Evolutionary conservation across 2,113 vertebrate genomes (phyloP), one percentile per base, ranked within the genome.

Genomic region (Psilopogon haemacephalus): DNA sequence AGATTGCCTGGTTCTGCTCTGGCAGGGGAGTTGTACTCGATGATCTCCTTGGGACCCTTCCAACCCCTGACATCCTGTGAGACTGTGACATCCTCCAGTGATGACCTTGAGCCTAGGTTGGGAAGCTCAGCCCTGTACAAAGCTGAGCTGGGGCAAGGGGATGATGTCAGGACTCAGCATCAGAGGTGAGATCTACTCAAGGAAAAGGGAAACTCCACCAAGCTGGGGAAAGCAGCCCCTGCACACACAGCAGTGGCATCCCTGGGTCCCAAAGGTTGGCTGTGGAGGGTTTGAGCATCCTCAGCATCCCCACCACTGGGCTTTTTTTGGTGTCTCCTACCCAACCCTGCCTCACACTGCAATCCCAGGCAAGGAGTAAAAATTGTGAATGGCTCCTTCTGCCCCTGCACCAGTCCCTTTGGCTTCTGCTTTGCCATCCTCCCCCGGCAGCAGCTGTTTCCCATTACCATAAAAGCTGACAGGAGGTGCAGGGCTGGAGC

Each of bases 401-500:
- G 50, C 52, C 50, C 12, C 4, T 18, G 14, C 20, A 13, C 48
- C 56, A 14, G 55, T 54, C 35, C 85, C 84, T 84, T 92, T 65
- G n/a, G 32, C 88, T 95, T 63, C 87, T 84, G 84, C 88, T 56
- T 75, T 19, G 65, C 12, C 72, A 46, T 89, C 95, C 95, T 83
- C 46, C 95, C 83, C 87, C 70, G 2, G 50, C 0, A 83, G 77
- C 98, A 98, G 97, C 97, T 98, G 98, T 70, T 97, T 97, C 88
- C 95, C 90, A 97, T 97, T 97, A 96, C 14, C 44, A 1, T 84
- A 68, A 83, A 84, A 91, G 92, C 96, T 97, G 97, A 97, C 97
- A 97, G 96, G 48, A 50, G 97, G 97, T 97, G 97, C 97, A 95
- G 96, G 96, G 96, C 95, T 96, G 89, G 69, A 91, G 69, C 48